These are phyloP conservation scores for Phyllotreta striolata DNA, from an alignment of 2,888 invertebrate species.

Conservation along the genomic window DNA sequence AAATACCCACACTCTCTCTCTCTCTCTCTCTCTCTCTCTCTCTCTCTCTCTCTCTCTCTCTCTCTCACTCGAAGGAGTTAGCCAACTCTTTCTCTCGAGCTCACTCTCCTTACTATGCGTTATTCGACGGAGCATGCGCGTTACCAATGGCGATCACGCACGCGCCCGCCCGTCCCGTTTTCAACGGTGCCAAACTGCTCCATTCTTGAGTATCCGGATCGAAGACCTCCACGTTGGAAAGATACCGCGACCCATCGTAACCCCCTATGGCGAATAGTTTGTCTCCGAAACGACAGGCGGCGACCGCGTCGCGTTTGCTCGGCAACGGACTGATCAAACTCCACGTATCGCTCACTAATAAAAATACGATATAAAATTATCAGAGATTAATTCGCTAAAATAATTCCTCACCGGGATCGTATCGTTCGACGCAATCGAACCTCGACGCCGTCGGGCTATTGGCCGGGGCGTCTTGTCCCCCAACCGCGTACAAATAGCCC, in stretches of 20 bases:
- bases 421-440: constrained; percentile 91
- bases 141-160: constrained; percentile 75
- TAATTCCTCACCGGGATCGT: constrained; percentile 65
- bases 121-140: background rate
- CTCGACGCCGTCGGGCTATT: constrained; percentile 79
- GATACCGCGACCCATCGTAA: constrained; percentile 89
- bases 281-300: constrained; percentile 86
- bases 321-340: constrained; percentile 83
- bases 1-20: too few relatives aligned
- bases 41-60: too few relatives aligned
- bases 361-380: constrained; percentile 56
- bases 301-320: constrained; percentile 87
- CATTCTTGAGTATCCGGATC: constrained; percentile 85
- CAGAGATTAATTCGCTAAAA: background rate
- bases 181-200: constrained; percentile 79
- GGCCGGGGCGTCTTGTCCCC: constrained; percentile 93
- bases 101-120: too few relatives aligned
- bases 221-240: constrained; percentile 88
- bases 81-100: too few relatives aligned
- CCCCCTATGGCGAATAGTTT: constrained; percentile 86
- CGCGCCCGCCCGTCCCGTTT: constrained; percentile 87
- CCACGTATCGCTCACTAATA: constrained; percentile 87
- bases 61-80: too few relatives aligned
- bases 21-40: too few relatives aligned
- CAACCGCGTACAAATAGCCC: constrained; percentile 89